Evolutionary conservation across 1,140 invertebrate species (phyloP).

Genomic region (Drosophila varians): DNA sequence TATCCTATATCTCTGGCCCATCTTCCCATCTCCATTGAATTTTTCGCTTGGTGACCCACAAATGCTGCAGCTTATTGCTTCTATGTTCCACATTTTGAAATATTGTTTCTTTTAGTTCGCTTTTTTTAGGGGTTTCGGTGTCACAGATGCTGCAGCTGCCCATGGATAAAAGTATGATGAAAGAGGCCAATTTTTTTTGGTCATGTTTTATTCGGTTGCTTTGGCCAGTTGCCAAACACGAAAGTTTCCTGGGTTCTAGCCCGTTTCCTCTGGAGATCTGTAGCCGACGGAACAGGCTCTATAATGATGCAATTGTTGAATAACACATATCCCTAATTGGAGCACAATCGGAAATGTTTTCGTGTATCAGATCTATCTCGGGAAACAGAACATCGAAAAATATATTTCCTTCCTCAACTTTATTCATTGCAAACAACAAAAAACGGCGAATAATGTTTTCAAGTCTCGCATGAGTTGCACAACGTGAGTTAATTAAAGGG

Average conservation of each 20-base stretch:
- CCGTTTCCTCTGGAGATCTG: slow-evolving; percentile 12
- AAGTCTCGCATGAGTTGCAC: slow-evolving; percentile 16
- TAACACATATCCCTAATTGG: slow-evolving; percentile 18
- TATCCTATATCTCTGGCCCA: background rate
- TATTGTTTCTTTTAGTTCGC: slow-evolving; percentile 11
- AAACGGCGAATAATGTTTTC: background rate
- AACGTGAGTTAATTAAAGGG: slow-evolving; percentile 39
- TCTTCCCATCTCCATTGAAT: slow-evolving; percentile 6
- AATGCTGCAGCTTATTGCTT: slow-evolving; percentile 28
- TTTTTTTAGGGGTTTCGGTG: slow-evolving; percentile 14
- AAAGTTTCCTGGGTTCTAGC: background rate
- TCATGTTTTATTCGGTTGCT: background rate
- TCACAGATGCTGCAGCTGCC: slow-evolving; percentile 35
- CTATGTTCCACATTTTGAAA: slow-evolving; percentile 41
- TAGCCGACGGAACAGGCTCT: background rate
- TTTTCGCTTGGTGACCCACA: slow-evolving; percentile 35
- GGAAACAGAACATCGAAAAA: slow-evolving; percentile 5
- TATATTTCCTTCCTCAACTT: background rate
- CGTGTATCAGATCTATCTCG: slow-evolving; percentile 22
- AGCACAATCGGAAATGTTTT: slow-evolving; percentile 31
- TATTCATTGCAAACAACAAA: background rate
- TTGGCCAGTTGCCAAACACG: slow-evolving; percentile 41
- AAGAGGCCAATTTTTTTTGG: slow-evolving; percentile 13
- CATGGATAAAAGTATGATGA: slow-evolving; percentile 36
- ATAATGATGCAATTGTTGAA: slow-evolving; percentile 15